Conservation (phyloP, 2,888 invertebrate species). For the Dryobota labecula region DNA sequence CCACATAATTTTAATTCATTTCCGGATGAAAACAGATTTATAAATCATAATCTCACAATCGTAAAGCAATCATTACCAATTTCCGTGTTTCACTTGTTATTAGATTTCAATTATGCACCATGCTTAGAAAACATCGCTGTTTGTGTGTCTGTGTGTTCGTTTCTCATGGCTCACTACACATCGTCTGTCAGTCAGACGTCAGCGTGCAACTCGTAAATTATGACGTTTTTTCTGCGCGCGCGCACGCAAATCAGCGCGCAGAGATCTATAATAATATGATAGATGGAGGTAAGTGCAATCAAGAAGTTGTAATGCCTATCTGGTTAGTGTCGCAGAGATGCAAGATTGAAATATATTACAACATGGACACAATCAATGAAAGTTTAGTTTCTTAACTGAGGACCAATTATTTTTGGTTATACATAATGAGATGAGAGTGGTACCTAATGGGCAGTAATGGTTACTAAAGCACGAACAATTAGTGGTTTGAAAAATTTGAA, state of each 20-base stretch:
- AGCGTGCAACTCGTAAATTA: conserved; percentile 77
- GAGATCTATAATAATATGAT: conserved; percentile 50
- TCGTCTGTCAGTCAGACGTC: conserved; percentile 81
- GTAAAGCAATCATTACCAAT: conserved; percentile 55
- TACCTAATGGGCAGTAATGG: too few relatives aligned
- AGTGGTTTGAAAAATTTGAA: too few relatives aligned
- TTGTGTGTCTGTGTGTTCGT: conserved; percentile 43
- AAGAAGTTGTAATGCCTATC: conserved; percentile 43
- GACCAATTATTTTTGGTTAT: neutral
- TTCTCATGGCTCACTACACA: conserved; percentile 68
- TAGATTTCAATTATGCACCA: conserved; percentile 50
- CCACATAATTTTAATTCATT: conserved; percentile 48
- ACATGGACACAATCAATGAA: neutral
- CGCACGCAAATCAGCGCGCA: conserved; percentile 81
- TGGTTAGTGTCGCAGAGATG: conserved; percentile 38
- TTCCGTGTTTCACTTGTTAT: conserved; percentile 51
- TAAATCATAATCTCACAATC: conserved; percentile 51
- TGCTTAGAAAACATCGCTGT: conserved; percentile 36
- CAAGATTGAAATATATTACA: neutral
- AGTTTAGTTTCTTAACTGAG: neutral
- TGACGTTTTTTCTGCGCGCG: conserved; percentile 81
- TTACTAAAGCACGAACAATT: too few relatives aligned
- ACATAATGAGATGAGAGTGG: too few relatives aligned
- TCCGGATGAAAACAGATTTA: conserved; percentile 58
- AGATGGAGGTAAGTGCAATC: neutral